Base-by-base conservation (phyloP, 1,140 invertebrate genomes). In the Aphaenogaster ashmeadi region DNA sequence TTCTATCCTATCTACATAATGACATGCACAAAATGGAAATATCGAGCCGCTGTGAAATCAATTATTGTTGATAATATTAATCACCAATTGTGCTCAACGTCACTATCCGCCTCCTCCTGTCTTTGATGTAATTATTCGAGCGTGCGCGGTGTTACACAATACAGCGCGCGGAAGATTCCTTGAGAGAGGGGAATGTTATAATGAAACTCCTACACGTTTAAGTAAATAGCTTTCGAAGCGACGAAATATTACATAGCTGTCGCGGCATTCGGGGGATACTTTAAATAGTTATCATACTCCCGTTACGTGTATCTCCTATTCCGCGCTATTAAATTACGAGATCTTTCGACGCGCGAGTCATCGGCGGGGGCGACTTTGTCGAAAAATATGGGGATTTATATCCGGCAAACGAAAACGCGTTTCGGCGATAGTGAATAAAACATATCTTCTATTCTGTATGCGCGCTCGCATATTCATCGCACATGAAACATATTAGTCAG, bases 11-110 rank as follows among this genome's bases (percentile, higher is more conserved):
- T 84, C 80, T 84, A 62, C 69, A 84, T 84, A 84, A 84, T 84
- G 69, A 84, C 80, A 84, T 84, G 80, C 41, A 41, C 69, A 71
- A 75, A 83, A 84, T 84, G 80, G 69, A 84, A 84, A 84, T 84
- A 84, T 75, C 69, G 80, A 75, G 54, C 54, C 13, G 80, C 62
- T 74, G 38, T 38, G 54, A 84, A 84, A 84, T 84, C 80, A 84
- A 84, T 84, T 84, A 84, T 84, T 74, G 47, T 50, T 84, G 69
- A 84, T 83, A 74, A 84, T 84, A 62, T 84, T 84, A 84, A 84
- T 84, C 80, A 84, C 54, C 69, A 84, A 75, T 83, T 83, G 67
- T 74, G 50, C 38, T 58, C 18, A n/a, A 27, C 27, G 52, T 33
- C 33, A 33, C 47, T 66, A 27, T 64, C 36, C 33, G 15, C 21